phyloP scores from a whole-genome alignment of 2,113 vertebrate genomes.

The Tragelaphus scriptus region DNA sequence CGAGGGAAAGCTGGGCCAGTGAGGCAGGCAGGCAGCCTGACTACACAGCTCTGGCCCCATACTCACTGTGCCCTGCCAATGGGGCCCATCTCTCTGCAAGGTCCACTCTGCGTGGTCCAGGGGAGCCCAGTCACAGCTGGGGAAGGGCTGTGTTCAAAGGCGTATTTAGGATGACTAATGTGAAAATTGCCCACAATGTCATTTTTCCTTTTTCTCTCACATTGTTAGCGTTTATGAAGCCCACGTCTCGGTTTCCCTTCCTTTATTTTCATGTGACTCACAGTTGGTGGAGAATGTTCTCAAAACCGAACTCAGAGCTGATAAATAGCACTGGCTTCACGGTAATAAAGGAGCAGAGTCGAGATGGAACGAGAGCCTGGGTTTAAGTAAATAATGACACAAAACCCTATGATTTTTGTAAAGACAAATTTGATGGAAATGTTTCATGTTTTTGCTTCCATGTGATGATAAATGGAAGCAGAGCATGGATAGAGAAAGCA shows the following conservation, averaged over 20 bases:
- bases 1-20: neutral
- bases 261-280: conserved; percentile 64
- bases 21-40: rapidly evolving
- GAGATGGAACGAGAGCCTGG: neutral
- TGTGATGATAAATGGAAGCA: conserved; percentile 15
- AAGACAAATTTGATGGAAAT: conserved; percentile 8
- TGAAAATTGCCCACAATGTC: conserved; percentile 60
- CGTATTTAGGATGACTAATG: conserved; percentile 56
- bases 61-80: neutral
- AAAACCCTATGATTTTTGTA: conserved; percentile 29
- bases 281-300: conserved; percentile 40
- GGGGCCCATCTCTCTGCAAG: neutral
- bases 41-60: neutral
- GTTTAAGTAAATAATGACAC: conserved; percentile 57
- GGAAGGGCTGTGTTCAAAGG: conserved; percentile 56
- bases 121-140: neutral
- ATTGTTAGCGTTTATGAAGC: conserved; percentile 58
- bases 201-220: conserved; percentile 47
- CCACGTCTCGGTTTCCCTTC: conserved; percentile 50
- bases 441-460: conserved; percentile 40
- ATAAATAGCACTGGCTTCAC: conserved; percentile 37
- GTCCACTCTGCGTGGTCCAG: neutral
- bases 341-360: neutral
- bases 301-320: conserved; percentile 39
- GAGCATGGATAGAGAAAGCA: neutral